Base-by-base conservation (phyloP, 2,797 vertebrate genomes). In the Furcifer pardalis region DNA sequence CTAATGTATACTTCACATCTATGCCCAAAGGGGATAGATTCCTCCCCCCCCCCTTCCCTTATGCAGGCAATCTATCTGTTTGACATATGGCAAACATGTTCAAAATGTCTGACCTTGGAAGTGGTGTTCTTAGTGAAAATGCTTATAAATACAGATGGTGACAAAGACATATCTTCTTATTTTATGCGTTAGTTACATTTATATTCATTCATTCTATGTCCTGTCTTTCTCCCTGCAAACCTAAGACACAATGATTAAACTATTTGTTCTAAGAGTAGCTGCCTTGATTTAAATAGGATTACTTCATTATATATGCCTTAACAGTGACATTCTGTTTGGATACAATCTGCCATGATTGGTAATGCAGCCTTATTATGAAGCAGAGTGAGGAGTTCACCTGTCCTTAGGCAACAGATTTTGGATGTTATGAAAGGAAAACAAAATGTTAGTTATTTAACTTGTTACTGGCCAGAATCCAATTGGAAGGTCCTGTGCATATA, bases 1-100 rank as follows among this genome's bases (percentile, higher is more conserved):
- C 82, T 87, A 63, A 83, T 89, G 35, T 86, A 59, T 79, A 84
- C 87, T 72, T 90, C 49, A 87, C 91, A 63, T 66, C 77, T 83
- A 23, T 83, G 88, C 84, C 81, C 81, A 85, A 85, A 42, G 68
- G 80, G 4, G 27, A n/a, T 65, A 87, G 23, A 23, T 56, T 79
- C 25, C 87, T 91, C n/a, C n/a, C n/a, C n/a, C n/a, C n/a, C n/a
- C n/a, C n/a, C n/a, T 88, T 80, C 87, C 68, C n/a, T 49, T 76
- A 60, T 71, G 63, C 56, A 40, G 46, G 60, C 46, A 56, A 74
- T 65, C 75, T 63, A 82, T 78, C 59, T 6, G 44, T 37, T 81
- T 88, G 84, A 77, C 66, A 65, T 66, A 52, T 52, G 12, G 69
- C 1, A 87, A 84, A 90, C 77, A 65, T 90, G 83, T 66, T 84